Evolutionary conservation across 2,888 invertebrate species (phyloP).

Genomic region (Sussaba pulchella): DNA sequence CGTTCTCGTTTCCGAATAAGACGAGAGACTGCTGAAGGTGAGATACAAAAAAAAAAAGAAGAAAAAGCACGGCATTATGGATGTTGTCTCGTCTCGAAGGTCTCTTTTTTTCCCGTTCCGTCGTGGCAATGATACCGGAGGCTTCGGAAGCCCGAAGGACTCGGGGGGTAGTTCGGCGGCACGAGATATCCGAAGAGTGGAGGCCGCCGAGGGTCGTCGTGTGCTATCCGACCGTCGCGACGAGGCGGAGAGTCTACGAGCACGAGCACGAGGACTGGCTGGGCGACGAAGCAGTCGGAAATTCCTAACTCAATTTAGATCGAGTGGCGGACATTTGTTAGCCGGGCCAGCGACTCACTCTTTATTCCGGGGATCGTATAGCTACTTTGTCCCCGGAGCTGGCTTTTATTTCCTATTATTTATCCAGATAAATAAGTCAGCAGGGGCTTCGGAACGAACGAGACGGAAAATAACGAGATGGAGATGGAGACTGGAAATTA

Average conservation of each 20-base stretch:
- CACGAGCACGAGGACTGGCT: slow-evolving; percentile 43
- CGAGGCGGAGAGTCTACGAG: slow-evolving; percentile 68
- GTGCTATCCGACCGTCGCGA: slow-evolving; percentile 69
- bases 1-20: slow-evolving; percentile 64
- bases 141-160: slow-evolving; percentile 69
- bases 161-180: slow-evolving; percentile 42
- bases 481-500: slow-evolving; percentile 10
- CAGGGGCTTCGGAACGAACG: slow-evolving; percentile 59
- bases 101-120: slow-evolving; percentile 66
- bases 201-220: slow-evolving; percentile 66
- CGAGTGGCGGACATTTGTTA: slow-evolving; percentile 84
- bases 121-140: slow-evolving; percentile 71
- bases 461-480: slow-evolving; percentile 53
- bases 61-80: slow-evolving; percentile 78
- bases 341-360: slow-evolving; percentile 74
- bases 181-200: slow-evolving; percentile 51
- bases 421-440: slow-evolving; percentile 83
- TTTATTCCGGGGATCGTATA: slow-evolving; percentile 54
- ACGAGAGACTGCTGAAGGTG: slow-evolving; percentile 56
- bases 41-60: slow-evolving; percentile 70
- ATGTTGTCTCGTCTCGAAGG: slow-evolving; percentile 78
- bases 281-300: slow-evolving; percentile 63
- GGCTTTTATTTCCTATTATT: slow-evolving; percentile 84
- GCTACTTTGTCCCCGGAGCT: slow-evolving; percentile 73
- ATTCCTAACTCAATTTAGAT: slow-evolving; percentile 85